These are phyloP conservation scores for Pteronotus mesoamericanus DNA, from an alignment of 2,797 vertebrate genomes.

Conservation along the genomic window DNA sequence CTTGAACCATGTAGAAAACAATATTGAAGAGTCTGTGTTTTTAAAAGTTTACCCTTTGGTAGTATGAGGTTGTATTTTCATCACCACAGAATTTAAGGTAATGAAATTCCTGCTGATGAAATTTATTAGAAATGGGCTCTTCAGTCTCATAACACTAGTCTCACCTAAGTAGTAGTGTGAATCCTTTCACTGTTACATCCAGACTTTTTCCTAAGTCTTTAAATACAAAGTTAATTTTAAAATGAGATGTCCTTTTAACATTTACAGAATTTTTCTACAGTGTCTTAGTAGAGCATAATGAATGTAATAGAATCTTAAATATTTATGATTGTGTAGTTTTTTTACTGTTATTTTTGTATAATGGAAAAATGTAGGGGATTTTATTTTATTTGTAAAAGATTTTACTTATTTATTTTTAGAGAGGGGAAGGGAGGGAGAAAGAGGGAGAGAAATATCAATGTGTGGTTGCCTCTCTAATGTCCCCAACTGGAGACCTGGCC, in stretches of 20 bases:
- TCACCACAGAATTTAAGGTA: not conserved
- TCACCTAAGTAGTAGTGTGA: not conserved
- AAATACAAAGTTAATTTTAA: not conserved
- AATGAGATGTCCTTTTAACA: not conserved
- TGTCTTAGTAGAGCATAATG: not conserved
- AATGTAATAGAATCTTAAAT: not conserved
- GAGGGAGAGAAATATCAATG: too few relatives aligned
- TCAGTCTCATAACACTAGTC: not conserved
- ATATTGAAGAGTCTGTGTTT: not conserved
- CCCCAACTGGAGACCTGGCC: too few relatives aligned
- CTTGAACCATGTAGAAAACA: not conserved
- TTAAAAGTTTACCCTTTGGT: not conserved
- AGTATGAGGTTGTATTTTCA: not conserved
- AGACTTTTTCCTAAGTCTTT: not conserved
- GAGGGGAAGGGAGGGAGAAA: too few relatives aligned
- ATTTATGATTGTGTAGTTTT: not conserved
- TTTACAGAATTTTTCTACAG: not conserved
- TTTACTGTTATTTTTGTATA: conserved; percentile 20
- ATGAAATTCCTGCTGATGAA: not conserved
- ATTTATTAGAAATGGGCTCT: not conserved
- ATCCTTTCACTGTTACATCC: not conserved
- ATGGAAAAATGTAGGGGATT: conserved; percentile 1
- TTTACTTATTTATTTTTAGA: too few relatives aligned
- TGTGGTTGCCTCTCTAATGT: too few relatives aligned
- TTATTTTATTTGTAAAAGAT: too few relatives aligned